A percentile compares a stretch with the other conserved stretches of the same genome.
Evolutionary conservation across 2,797 vertebrate genomes (phyloP).

Genomic region (Macrochelys suwanniensis): DNA sequence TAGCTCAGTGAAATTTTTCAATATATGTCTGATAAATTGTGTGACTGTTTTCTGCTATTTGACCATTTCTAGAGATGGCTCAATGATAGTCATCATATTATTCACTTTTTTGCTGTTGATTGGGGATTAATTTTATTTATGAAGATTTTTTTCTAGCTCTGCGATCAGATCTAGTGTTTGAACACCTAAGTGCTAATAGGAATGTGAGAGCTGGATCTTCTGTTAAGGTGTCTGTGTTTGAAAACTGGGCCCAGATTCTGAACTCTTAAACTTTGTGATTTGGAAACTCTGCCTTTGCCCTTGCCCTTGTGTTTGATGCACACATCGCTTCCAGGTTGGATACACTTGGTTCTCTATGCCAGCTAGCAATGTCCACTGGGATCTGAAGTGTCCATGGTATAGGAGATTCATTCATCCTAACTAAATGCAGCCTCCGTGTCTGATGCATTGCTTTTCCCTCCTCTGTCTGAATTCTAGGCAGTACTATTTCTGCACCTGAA

Average conservation of each 20-base stretch:
- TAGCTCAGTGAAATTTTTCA: background rate
- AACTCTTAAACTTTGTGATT: background rate
- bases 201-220: background rate
- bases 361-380: background rate
- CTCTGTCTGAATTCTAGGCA: background rate
- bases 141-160: background rate
- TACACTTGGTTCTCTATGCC: accelerated
- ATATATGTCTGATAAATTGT: background rate
- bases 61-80: background rate
- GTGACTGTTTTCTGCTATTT: background rate
- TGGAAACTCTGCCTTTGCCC: accelerated
- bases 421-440: background rate
- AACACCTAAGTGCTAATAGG: background rate
- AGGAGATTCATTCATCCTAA: background rate
- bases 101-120: background rate
- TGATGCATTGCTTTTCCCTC: background rate
- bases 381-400: background rate
- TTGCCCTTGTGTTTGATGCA: background rate
- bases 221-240: background rate
- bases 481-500: background rate
- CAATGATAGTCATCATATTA: background rate
- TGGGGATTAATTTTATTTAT: background rate
- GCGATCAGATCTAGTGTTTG: background rate
- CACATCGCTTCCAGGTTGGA: accelerated
- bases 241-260: background rate